These are phyloP conservation scores for Dendrocincla fuliginosa DNA, from an alignment of 2,797 vertebrate species.

Conservation along the genomic window DNA sequence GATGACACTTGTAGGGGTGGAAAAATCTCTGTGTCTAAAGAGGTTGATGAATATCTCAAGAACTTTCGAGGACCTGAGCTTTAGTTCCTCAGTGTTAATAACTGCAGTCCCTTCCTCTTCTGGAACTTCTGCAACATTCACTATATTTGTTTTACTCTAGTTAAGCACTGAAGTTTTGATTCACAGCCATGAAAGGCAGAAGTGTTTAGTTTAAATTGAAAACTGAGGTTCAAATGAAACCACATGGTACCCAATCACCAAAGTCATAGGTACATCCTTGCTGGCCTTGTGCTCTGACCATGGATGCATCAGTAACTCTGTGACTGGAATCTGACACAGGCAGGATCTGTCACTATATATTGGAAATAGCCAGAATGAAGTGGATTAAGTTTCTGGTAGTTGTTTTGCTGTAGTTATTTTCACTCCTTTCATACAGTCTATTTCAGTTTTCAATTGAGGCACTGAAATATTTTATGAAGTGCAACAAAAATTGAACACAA, in stretches of 20 bases:
- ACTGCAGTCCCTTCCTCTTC: background rate
- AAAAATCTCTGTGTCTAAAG: background rate
- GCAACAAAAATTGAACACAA: background rate
- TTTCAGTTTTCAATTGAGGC: background rate
- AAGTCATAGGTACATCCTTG: background rate
- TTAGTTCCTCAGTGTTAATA: background rate
- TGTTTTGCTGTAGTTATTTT: background rate
- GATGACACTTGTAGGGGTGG: background rate
- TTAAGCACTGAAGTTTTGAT: background rate
- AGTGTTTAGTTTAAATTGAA: background rate
- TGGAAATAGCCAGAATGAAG: background rate
- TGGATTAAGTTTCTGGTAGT: background rate
- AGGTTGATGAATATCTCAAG: background rate
- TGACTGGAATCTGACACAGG: background rate
- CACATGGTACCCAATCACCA: rapidly evolving
- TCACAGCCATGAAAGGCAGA: background rate
- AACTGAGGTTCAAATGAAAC: background rate
- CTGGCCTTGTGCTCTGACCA: background rate
- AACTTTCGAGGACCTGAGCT: background rate
- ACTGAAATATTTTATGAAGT: background rate
- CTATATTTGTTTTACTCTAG: background rate
- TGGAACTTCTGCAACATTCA: background rate
- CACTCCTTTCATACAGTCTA: background rate
- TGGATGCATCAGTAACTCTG: background rate
- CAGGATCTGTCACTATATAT: background rate